These are phyloP conservation scores for Mamestra brassicae DNA, from an alignment of 2,888 invertebrate species.

Conservation along the genomic window DNA sequence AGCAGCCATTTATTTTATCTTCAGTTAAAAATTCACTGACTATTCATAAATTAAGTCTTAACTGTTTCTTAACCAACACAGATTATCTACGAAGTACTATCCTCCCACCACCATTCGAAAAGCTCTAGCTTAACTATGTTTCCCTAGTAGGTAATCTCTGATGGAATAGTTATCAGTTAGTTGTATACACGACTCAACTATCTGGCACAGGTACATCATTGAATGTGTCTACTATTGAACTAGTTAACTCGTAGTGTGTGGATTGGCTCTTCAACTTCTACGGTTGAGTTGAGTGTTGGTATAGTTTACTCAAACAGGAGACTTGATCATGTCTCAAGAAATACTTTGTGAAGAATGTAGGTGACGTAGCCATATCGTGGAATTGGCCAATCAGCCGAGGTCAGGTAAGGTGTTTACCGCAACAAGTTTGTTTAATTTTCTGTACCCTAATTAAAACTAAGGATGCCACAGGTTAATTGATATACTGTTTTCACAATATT, in stretches of 20 bases:
- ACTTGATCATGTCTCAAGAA: slow-evolving; percentile 7
- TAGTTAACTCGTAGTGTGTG: background rate
- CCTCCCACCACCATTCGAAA: background rate
- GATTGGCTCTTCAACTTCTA: slow-evolving; percentile 18
- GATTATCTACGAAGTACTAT: background rate
- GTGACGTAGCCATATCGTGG: too few species aligned
- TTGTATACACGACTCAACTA: background rate
- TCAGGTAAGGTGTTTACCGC: too few species aligned
- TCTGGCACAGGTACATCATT: slow-evolving; percentile 5
- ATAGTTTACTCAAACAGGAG: slow-evolving; percentile 1
- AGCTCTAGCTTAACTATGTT: slow-evolving; percentile 25
- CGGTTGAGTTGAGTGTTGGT: background rate
- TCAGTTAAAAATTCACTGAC: too few species aligned
- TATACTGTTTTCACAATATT: too few species aligned
- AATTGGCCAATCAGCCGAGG: too few species aligned
- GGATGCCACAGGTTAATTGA: too few species aligned
- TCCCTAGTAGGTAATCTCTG: slow-evolving; percentile 5
- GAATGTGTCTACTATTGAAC: background rate
- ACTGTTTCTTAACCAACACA: too few species aligned
- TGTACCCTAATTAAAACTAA: too few species aligned
- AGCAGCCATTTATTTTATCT: too few species aligned
- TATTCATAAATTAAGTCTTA: too few species aligned
- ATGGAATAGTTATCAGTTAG: slow-evolving; percentile 16
- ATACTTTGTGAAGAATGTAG: slow-evolving; percentile 5
- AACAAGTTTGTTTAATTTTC: too few species aligned